phyloP scores from a whole-genome alignment of 2,113 vertebrate genomes.

The Ahaetulla prasina region DNA sequence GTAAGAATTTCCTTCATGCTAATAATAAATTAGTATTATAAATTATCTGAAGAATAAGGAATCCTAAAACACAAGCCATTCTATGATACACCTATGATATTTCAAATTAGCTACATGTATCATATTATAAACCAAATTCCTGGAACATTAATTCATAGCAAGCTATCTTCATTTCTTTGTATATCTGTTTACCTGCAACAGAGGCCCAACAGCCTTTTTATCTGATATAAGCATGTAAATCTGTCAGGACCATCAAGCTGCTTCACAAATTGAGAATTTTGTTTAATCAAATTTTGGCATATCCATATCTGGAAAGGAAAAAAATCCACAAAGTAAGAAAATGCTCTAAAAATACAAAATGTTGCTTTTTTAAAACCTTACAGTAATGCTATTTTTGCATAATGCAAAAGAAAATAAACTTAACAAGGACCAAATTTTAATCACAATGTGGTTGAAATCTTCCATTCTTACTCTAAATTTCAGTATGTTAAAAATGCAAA shows the following conservation, averaged over 20 bases:
- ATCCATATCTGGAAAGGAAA: constrained; percentile 83
- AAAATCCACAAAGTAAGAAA: constrained; percentile 2
- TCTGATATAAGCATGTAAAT: constrained; percentile 90
- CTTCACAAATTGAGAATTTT: constrained; percentile 85
- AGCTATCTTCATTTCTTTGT: not conserved
- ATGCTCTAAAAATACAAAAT: not conserved
- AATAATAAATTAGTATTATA: not conserved
- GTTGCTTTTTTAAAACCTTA: not conserved
- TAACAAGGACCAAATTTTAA: not conserved
- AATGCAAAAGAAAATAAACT: not conserved
- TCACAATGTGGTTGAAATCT: not conserved
- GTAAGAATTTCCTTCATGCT: not conserved
- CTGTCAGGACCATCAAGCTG: constrained; percentile 83
- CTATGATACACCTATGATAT: not conserved
- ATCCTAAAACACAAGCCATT: not conserved
- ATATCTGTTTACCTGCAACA: constrained; percentile 86
- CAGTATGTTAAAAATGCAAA: not conserved
- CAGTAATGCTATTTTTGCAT: not conserved
- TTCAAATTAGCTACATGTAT: not conserved
- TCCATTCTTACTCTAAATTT: not conserved
- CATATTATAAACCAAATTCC: not conserved
- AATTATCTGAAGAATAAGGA: not conserved
- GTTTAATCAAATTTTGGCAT: constrained; percentile 92
- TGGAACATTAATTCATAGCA: not conserved
- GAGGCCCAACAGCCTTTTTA: constrained; percentile 91